phyloP scores from a whole-genome alignment of 2,797 vertebrate genomes.

The Malacoraja senta region DNA sequence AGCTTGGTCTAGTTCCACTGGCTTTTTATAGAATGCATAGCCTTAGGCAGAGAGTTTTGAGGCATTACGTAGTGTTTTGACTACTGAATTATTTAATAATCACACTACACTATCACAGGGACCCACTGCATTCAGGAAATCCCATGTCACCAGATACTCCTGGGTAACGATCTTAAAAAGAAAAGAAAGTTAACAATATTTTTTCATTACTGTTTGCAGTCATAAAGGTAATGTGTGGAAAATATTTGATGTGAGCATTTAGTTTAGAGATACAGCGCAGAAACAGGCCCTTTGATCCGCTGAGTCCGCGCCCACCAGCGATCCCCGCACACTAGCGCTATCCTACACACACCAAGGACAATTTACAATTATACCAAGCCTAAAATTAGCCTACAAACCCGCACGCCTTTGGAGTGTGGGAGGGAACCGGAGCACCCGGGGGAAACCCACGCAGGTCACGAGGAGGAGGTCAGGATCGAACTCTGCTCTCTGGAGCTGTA shows the following conservation, averaged over 20 bases:
- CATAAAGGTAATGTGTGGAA: conserved; percentile 5
- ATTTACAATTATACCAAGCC: no score
- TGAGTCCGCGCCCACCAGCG: no score
- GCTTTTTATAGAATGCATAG: conserved; percentile 3
- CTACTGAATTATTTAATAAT: conserved; percentile 34
- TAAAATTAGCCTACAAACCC: no score
- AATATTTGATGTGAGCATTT: not conserved
- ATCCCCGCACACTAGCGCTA: no score
- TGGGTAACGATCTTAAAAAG: conserved; percentile 28
- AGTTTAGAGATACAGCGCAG: no score
- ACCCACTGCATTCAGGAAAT: conserved; percentile 35
- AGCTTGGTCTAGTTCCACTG: not conserved
- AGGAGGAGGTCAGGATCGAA: no score
- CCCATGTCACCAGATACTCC: conserved; percentile 37
- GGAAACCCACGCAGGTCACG: no score
- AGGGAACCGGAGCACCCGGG: no score
- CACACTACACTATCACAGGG: not conserved
- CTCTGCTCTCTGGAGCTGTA: no score
- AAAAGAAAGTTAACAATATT: conserved; percentile 17
- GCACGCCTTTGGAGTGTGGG: no score
- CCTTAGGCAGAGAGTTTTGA: conserved; percentile 24
- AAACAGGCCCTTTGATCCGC: no score
- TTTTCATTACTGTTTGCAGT: not conserved
- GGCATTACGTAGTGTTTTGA: conserved; percentile 38
- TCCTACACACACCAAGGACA: no score